Evolutionary conservation across 2,113 vertebrate genomes (phyloP).

Genomic region (Lota lota): DNA sequence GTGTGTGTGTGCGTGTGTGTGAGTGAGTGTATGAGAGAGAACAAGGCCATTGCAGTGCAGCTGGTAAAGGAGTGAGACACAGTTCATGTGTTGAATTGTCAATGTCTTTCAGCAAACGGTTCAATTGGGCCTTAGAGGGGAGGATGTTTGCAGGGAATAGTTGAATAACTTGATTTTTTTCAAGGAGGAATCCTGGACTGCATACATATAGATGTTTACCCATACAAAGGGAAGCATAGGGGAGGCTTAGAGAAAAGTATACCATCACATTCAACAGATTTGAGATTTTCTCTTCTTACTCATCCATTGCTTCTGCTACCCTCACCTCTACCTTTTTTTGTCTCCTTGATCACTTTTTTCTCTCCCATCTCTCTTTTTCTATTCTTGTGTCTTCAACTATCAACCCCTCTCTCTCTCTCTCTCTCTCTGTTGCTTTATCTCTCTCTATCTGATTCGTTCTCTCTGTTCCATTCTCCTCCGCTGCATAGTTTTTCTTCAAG

Average conservation of each 20-base stretch:
- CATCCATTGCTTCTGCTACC: neutral
- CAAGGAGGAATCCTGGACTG: neutral
- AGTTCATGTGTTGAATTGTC: slow-evolving; percentile 11
- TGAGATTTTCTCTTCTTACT: neutral
- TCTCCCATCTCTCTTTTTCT: neutral
- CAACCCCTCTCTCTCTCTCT: neutral
- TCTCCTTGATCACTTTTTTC: neutral
- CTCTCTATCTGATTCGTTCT: slow-evolving; percentile 7
- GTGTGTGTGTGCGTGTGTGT: neutral
- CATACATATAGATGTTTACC: neutral
- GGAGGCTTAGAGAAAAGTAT: neutral
- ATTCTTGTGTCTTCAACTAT: neutral
- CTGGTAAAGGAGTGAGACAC: neutral
- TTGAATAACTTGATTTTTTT: neutral
- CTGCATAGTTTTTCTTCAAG: neutral
- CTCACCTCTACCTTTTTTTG: neutral
- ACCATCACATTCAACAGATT: neutral
- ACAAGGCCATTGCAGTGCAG: neutral
- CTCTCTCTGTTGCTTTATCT: neutral
- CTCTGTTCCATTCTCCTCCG: neutral
- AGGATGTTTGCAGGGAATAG: neutral
- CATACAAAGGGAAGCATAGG: neutral
- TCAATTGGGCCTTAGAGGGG: neutral
- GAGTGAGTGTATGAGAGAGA: neutral
- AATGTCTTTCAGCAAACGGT: slow-evolving; percentile 3